A percentile compares a stretch with the other conserved stretches of the same genome.
Conservation (phyloP, 2,113 vertebrate species). For the Raja brachyura region DNA sequence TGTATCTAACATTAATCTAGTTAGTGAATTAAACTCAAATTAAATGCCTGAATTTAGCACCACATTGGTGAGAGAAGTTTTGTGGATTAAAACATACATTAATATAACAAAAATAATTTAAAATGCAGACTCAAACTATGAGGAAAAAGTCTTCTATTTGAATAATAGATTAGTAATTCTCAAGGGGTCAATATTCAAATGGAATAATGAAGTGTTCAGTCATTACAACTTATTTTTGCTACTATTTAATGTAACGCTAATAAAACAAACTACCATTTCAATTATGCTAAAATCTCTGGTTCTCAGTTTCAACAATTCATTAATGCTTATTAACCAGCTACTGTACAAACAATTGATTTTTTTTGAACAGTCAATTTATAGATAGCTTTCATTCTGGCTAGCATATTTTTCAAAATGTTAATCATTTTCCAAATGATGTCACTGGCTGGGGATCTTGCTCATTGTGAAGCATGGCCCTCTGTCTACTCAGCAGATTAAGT, state of each 20-base stretch:
- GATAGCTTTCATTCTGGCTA: background rate
- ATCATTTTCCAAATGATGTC: background rate
- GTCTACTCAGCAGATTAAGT: background rate
- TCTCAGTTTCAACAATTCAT: conserved; percentile 18
- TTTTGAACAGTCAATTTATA: background rate
- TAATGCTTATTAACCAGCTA: background rate
- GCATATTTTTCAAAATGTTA: conserved; percentile 16
- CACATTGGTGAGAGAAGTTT: background rate
- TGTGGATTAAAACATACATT: background rate
- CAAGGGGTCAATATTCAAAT: background rate
- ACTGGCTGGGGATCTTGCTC: background rate
- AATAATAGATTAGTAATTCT: background rate
- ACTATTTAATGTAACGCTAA: background rate
- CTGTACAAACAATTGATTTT: background rate
- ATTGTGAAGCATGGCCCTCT: background rate
- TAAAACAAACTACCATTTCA: background rate
- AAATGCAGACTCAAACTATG: background rate
- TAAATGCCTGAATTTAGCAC: background rate
- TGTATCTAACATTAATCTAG: background rate
- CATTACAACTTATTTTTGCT: background rate
- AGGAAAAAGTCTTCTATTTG: background rate
- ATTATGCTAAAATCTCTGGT: background rate
- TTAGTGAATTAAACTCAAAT: background rate
- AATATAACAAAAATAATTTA: background rate
- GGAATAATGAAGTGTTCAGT: background rate